Percentiles rank a stretch among this genome's conserved stretches.
These are phyloP conservation scores for Engystomops pustulosus DNA, from an alignment of 2,113 vertebrate species.

Conservation along the genomic window DNA sequence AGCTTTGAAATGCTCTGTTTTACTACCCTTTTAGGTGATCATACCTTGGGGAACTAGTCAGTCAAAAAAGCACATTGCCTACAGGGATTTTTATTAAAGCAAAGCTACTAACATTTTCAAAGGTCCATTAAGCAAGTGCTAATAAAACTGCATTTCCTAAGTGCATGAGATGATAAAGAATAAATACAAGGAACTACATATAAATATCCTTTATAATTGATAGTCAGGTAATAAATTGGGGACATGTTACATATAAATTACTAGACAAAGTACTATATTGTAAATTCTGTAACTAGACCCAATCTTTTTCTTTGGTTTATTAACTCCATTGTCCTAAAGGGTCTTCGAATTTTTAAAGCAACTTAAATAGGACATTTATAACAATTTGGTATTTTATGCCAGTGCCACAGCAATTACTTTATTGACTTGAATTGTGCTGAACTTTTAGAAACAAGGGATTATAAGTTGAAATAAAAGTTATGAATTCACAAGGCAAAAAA, in stretches of 20 bases:
- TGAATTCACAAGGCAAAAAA: neutral
- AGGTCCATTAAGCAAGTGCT: constrained; percentile 30
- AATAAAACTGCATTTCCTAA: constrained; percentile 19
- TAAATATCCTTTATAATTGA: neutral
- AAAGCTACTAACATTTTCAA: constrained; percentile 14
- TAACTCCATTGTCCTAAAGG: constrained; percentile 6
- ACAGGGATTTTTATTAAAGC: constrained; percentile 29
- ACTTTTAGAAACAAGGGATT: neutral
- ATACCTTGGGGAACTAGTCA: constrained; percentile 30
- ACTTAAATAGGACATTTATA: constrained; percentile 5
- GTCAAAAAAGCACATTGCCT: constrained; percentile 27
- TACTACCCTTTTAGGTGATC: constrained; percentile 7
- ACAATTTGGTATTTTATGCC: neutral
- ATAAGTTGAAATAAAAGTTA: neutral
- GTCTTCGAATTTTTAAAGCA: neutral
- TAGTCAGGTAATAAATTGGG: constrained; percentile 6
- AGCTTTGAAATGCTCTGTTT: neutral
- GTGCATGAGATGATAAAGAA: constrained; percentile 12
- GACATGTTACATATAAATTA: constrained; percentile 20
- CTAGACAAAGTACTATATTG: neutral
- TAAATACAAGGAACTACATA: constrained; percentile 11
- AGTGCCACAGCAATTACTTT: neutral
- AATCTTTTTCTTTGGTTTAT: constrained; percentile 11
- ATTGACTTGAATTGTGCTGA: neutral
- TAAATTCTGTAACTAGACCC: constrained; percentile 10